These are phyloP conservation scores for Rhinopithecus roxellana DNA, from an alignment of 2,113 vertebrate species.

Conservation along the genomic window DNA sequence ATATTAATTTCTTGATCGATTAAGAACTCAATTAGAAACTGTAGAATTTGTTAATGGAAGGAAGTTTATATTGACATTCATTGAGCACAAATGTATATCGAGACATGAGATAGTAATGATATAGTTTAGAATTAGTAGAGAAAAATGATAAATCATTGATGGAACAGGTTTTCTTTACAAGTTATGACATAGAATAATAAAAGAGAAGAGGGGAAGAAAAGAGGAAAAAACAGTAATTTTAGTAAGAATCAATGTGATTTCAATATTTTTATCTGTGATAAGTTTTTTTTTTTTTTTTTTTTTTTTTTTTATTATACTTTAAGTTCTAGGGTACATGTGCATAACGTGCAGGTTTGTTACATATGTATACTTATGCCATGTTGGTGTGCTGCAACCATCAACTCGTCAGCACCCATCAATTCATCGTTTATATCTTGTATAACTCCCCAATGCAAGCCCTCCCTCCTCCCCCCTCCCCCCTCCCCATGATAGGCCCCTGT, in stretches of 20 bases:
- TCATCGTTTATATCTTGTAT: too few relatives aligned
- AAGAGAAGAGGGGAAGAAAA: background rate
- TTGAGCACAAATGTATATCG: background rate
- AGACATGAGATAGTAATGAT: background rate
- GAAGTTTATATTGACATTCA: background rate
- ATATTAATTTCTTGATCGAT: background rate
- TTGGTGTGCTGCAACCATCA: too few relatives aligned
- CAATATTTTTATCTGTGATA: background rate
- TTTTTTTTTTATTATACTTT: too few relatives aligned
- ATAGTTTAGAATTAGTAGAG: background rate
- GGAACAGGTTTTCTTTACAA: background rate
- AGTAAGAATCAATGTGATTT: background rate
- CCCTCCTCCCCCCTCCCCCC: too few relatives aligned
- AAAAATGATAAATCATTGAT: background rate
- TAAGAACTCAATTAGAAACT: background rate
- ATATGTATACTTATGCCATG: too few relatives aligned
- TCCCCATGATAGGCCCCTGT: too few relatives aligned
- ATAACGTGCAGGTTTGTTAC: too few relatives aligned
- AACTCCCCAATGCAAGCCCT: too few relatives aligned
- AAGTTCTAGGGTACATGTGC: too few relatives aligned
- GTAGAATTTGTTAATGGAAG: background rate
- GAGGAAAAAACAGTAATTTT: background rate
- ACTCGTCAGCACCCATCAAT: too few relatives aligned
- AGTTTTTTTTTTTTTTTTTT: too few relatives aligned
- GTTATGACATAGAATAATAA: background rate